Percentiles rank a stretch among this genome's conserved stretches.
Conservation (phyloP, 2,797 vertebrate species). For the Artibeus jamaicensis region DNA sequence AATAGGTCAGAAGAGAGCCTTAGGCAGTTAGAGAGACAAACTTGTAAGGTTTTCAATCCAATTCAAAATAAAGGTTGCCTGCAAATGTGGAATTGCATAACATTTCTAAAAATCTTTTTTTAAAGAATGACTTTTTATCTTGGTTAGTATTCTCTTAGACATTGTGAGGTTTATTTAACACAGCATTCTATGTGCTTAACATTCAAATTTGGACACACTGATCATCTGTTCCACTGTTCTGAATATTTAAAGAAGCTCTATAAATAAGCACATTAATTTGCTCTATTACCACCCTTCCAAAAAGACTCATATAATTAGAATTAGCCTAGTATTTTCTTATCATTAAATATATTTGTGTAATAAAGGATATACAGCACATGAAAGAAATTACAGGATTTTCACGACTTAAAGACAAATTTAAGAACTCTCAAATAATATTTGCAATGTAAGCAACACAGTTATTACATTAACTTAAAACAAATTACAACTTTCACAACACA, state of each 20-base stretch:
- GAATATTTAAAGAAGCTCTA: slow-evolving; percentile 45
- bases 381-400: slow-evolving; percentile 83
- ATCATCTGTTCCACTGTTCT: slow-evolving; percentile 24
- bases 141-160: slow-evolving; percentile 19
- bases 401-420: slow-evolving; percentile 83
- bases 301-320: slow-evolving; percentile 65
- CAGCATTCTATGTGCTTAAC: slow-evolving; percentile 2
- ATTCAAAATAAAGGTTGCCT: slow-evolving; percentile 50
- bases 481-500: slow-evolving; percentile 87
- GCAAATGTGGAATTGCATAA: neutral
- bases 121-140: neutral
- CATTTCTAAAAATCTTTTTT: neutral
- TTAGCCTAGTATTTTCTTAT: slow-evolving; percentile 73
- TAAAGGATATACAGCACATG: slow-evolving; percentile 86
- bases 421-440: slow-evolving; percentile 88
- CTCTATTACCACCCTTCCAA: slow-evolving; percentile 37
- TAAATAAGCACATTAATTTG: slow-evolving; percentile 56
- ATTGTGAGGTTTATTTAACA: slow-evolving; percentile 29
- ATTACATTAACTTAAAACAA: slow-evolving; percentile 85
- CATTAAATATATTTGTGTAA: slow-evolving; percentile 87
- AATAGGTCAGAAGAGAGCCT: neutral
- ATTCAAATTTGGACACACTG: slow-evolving; percentile 37
- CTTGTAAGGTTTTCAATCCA: slow-evolving; percentile 28
- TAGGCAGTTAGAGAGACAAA: slow-evolving; percentile 45
- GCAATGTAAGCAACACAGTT: slow-evolving; percentile 92